Conservation (phyloP, 2,888 invertebrate species). For the Thymelicus acteon region DNA sequence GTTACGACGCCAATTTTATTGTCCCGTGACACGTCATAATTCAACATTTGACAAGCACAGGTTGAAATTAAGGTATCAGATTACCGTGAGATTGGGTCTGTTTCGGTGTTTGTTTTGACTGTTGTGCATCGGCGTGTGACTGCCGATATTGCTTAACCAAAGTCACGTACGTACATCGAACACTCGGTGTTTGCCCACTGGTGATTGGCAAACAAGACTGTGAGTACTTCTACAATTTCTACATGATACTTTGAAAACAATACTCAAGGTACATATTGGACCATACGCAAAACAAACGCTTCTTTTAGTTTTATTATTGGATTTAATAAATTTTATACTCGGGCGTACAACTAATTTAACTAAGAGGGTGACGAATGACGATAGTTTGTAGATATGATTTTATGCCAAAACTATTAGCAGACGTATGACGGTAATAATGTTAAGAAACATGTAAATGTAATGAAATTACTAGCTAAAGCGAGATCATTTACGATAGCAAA, state of each 20-base stretch:
- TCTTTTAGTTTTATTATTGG: not conserved
- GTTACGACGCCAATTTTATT: constrained; percentile 40
- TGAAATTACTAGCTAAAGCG: too few species aligned
- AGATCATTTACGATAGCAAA: too few species aligned
- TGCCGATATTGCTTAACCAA: constrained; percentile 52
- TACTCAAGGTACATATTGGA: constrained; percentile 13
- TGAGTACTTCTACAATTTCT: constrained; percentile 10
- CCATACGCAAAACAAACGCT: not conserved
- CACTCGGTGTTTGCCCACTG: constrained; percentile 39
- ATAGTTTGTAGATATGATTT: too few species aligned
- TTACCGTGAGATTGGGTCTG: constrained; percentile 57
- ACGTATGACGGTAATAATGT: too few species aligned
- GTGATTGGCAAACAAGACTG: constrained; percentile 30
- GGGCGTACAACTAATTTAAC: not conserved
- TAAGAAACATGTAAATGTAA: too few species aligned
- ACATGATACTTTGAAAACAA: constrained; percentile 9
- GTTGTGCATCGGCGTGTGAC: constrained; percentile 60
- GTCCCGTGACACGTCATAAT: constrained; percentile 40
- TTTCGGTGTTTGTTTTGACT: constrained; percentile 60
- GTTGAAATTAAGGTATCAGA: constrained; percentile 53
- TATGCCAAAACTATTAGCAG: too few species aligned
- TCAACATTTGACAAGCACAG: constrained; percentile 44
- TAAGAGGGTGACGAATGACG: not conserved
- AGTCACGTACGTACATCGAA: constrained; percentile 46
- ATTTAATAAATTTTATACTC: not conserved